Evolutionary conservation across 2,888 invertebrate species (phyloP).

Genomic region (Phalangium opilio): DNA sequence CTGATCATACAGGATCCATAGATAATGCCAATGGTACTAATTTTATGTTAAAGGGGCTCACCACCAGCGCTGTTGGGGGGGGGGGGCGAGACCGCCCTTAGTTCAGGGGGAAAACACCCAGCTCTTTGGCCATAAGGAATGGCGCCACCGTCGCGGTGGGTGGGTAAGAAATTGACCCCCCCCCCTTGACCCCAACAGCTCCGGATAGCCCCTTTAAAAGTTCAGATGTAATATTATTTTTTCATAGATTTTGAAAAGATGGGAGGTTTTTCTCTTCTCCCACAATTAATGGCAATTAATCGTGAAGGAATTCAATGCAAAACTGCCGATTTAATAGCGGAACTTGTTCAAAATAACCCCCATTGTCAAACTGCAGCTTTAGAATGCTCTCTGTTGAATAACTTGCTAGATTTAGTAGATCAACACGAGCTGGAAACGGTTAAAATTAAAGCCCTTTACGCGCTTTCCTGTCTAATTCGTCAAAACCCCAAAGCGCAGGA

Average conservation of each 20-base stretch:
- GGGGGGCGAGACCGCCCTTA: too few relatives aligned
- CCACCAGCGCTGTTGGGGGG: too few relatives aligned
- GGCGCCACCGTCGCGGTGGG: too few relatives aligned
- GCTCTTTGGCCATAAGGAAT: too few relatives aligned
- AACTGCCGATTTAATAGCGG: constrained; percentile 54
- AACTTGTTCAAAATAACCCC: constrained; percentile 69
- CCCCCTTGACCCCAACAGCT: too few relatives aligned
- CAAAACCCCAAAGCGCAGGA: constrained; percentile 44
- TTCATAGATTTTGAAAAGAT: constrained; percentile 72
- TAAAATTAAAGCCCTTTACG: constrained; percentile 54
- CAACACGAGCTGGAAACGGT: constrained; percentile 41
- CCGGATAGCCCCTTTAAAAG: neutral
- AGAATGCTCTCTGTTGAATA: constrained; percentile 46
- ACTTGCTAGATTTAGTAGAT: constrained; percentile 44
- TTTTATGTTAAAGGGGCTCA: too few relatives aligned
- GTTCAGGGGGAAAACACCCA: too few relatives aligned
- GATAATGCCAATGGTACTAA: constrained; percentile 62
- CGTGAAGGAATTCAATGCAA: constrained; percentile 45
- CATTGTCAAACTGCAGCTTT: constrained; percentile 56
- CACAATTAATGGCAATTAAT: constrained; percentile 46
- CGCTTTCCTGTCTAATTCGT: constrained; percentile 55
- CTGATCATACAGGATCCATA: constrained; percentile 53
- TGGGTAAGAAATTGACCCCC: too few relatives aligned
- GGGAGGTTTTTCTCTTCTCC: constrained; percentile 59
- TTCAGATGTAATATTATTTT: constrained; percentile 10